Evolutionary conservation across 2,797 vertebrate genomes (phyloP).

Genomic region (Selene dorsalis): DNA sequence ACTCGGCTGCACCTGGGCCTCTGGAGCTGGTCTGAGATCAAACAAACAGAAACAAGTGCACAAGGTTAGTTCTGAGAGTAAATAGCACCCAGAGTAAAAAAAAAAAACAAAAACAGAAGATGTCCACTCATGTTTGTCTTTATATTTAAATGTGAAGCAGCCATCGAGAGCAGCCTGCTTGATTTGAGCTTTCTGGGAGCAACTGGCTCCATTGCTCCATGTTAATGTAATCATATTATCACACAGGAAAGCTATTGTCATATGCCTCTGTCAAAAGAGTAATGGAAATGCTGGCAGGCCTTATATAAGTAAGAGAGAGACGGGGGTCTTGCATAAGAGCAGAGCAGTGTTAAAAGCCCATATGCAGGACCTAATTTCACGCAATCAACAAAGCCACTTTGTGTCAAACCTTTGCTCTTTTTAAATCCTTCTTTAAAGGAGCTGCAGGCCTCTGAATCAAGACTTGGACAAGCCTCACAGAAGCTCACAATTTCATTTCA

Average conservation of each 20-base stretch:
- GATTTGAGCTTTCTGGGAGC: slow-evolving; percentile 49
- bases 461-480: slow-evolving; percentile 73
- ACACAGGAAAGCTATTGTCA: slow-evolving; percentile 72
- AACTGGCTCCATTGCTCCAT: slow-evolving; percentile 60
- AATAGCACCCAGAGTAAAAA: not conserved
- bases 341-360: slow-evolving; percentile 61
- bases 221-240: slow-evolving; percentile 80
- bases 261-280: slow-evolving; percentile 70
- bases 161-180: slow-evolving; percentile 45
- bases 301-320: slow-evolving; percentile 66
- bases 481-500: slow-evolving; percentile 81
- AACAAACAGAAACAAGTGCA: not conserved
- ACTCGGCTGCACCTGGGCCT: not conserved
- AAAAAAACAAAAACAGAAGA: not conserved
- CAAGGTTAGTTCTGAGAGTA: not conserved
- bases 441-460: slow-evolving; percentile 73
- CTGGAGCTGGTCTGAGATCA: not conserved
- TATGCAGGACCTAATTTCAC: slow-evolving; percentile 78
- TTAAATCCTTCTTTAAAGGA: slow-evolving; percentile 77
- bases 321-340: slow-evolving; percentile 58
- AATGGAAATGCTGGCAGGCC: slow-evolving; percentile 70
- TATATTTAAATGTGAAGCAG: slow-evolving; percentile 30
- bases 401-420: slow-evolving; percentile 76
- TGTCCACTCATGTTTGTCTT: slow-evolving; percentile 32
- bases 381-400: slow-evolving; percentile 82